phyloP scores from a whole-genome alignment of 2,797 vertebrate species.

The Anisognathus igniventris region DNA sequence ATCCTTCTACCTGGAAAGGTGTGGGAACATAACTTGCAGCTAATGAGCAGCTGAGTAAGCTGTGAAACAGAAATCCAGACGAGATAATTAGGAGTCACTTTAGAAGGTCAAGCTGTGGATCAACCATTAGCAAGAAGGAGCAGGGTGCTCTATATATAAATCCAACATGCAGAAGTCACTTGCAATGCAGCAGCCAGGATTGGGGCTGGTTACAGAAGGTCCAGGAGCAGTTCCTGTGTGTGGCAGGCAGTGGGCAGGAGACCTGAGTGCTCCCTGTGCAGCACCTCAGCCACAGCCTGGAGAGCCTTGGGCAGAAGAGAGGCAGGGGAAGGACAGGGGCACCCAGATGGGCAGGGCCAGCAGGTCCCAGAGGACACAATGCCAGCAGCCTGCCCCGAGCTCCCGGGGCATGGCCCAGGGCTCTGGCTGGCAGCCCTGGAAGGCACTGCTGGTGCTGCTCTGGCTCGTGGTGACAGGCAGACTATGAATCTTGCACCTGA shows the following conservation, averaged over 20 bases:
- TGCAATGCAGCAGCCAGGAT: not conserved
- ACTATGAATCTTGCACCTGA: fast-evolving
- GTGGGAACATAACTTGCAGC: not conserved
- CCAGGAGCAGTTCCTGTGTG: not conserved
- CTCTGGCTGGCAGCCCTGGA: not conserved
- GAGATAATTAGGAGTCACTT: not conserved
- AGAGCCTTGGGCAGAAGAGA: not conserved
- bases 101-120: not conserved
- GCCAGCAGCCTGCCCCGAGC: not conserved
- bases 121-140: not conserved
- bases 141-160: not conserved
- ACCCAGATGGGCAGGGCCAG: not conserved
- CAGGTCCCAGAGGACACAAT: not conserved
- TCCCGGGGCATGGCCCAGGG: fast-evolving
- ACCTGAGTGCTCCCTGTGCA: not conserved
- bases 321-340: not conserved
- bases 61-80: not conserved
- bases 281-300: not conserved
- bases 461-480: not conserved
- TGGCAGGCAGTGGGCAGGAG: not conserved
- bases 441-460: fast-evolving
- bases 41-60: not conserved
- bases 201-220: not conserved
- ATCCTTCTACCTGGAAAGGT: not conserved
- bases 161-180: not conserved